Evolutionary conservation across 23 tunicate genomes (phyloP), one percentile per base, ranked within the genome.

Genomic region (Trididemnum clinides): DNA sequence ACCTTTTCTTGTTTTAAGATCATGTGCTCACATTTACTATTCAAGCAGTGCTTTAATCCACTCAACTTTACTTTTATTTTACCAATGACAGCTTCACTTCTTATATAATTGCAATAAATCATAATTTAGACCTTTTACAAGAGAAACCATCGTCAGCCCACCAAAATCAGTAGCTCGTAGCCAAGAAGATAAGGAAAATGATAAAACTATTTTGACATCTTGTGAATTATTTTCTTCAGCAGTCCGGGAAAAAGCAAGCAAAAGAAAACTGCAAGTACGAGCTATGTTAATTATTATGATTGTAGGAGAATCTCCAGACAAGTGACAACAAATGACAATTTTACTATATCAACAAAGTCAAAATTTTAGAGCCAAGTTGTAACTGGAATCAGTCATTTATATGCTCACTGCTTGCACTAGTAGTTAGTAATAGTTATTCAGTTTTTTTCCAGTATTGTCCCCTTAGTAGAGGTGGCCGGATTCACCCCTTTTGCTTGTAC

Each of bases 71-170:
- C 10, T 44, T 44, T 44, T 15, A n/a, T 15, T 63, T 10, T 63
- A 12, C 7, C 71, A 5, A 63, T 5, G 20, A 5, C 20, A 22
- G 54, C 15, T 63, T 63, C 23, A 6, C 20, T 10, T 63, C 23
- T 5, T 63, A 63, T 10, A 5, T 63, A 5, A 10, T 15, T 12
- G 71, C 28, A n/a, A 63, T 63, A n/a, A 63, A 15, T 63, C 7
- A 7, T 21, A 22, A 20, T 62, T 62, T 23, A 74, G 81, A 30
- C 81, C 81, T 12, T 74, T 74, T 58, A 74, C 81, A 15, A 37
- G 81, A 19, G 58, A 38, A 38, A 22, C 4, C 5, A 10, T 74
- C 18, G 23, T n/a, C 6, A 10, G 2, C 4, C 38, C 81, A 18
- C 58, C 33, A 7, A 28, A 10, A 6, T 7, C 3, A 12, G n/a